Base-by-base conservation (phyloP, 2,797 vertebrate genomes). In the Loriculus beryllinus region DNA sequence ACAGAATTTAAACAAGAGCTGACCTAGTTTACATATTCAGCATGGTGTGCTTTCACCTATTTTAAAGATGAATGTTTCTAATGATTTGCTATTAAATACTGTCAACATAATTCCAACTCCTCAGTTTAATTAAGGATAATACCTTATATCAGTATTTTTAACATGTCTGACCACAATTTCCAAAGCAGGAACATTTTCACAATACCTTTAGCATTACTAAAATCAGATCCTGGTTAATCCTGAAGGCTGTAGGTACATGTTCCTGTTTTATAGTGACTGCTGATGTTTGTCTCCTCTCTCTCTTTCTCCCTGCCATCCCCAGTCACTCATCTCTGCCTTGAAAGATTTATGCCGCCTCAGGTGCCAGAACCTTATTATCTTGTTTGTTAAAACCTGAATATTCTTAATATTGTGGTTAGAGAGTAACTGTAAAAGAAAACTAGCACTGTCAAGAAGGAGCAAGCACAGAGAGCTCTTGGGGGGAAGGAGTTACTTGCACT, bases 1-100 rank as follows among this genome's bases (percentile, higher is more conserved):
- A 85, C 10, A 33, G 65, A 86, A 92, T 74, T 81, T 62, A 77
- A 83, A 82, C 8, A 3, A 90, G 35, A 64, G 14, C 40, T 86
- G 90, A 83, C 82, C 80, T 80, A 81, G 62, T 83, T 94, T 75
- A 65, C 37, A 39, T 51, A 83, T 22, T 64, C 69, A 86, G 21
- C 64, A 54, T 16, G 16, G 60, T 70, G 14, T 39, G 19, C 14
- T 81, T 96, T 78, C 5, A 1, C 65, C 68, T 83, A 1, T 57
- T 84, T 78, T 83, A 88, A 88, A 83, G 26, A n/a, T 54, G 39
- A 75, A 75, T 64, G 3, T 78, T 90, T 92, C 82, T 93, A 93
- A 83, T 83, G 51, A 59, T 25, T 67, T 48, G 21, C 12, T 62
- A 14, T 60, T 92, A 68, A 83, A 52, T 60, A 81, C 57, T 65